A percentile compares a stretch with the other conserved stretches of the same genome.
Conservation (phyloP, 2,113 vertebrate species). For the Microcebus jonahi region DNA sequence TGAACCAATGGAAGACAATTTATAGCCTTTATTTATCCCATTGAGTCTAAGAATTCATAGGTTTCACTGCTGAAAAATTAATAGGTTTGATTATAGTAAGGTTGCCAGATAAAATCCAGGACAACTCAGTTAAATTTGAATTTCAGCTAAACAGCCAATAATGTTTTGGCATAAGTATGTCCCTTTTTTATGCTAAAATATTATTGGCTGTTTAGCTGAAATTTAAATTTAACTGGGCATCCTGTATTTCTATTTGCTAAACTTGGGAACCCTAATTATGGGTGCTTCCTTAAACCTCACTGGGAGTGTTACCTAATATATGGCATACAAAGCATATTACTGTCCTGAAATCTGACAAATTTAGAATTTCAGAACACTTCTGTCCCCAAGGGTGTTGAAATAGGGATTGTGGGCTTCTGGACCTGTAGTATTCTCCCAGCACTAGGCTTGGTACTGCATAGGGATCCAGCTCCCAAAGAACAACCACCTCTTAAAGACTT, state of each 20-base stretch:
- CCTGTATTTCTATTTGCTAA: conserved; percentile 42
- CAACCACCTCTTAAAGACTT: background rate
- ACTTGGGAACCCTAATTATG: conserved; percentile 21
- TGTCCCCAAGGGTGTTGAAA: background rate
- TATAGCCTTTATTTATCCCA: conserved; percentile 6
- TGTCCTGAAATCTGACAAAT: conserved; percentile 1
- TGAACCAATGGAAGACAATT: background rate
- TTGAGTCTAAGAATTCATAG: background rate
- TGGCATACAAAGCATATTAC: background rate
- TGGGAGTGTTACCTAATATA: background rate
- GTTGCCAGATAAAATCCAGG: background rate
- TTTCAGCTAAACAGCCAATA: background rate
- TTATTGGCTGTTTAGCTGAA: background rate
- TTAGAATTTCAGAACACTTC: conserved; percentile 24
- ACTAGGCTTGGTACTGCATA: background rate
- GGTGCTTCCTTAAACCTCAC: background rate
- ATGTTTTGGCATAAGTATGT: background rate
- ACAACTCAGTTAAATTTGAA: background rate
- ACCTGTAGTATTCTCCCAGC: background rate
- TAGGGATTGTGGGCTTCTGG: background rate
- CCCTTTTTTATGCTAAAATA: conserved; percentile 6
- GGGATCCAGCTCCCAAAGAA: background rate
- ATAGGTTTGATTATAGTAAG: background rate
- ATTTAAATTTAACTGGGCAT: background rate
- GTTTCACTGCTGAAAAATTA: background rate